Evolutionary conservation across 2,113 vertebrate genomes (phyloP).

Genomic region (Leiothrix lutea): DNA sequence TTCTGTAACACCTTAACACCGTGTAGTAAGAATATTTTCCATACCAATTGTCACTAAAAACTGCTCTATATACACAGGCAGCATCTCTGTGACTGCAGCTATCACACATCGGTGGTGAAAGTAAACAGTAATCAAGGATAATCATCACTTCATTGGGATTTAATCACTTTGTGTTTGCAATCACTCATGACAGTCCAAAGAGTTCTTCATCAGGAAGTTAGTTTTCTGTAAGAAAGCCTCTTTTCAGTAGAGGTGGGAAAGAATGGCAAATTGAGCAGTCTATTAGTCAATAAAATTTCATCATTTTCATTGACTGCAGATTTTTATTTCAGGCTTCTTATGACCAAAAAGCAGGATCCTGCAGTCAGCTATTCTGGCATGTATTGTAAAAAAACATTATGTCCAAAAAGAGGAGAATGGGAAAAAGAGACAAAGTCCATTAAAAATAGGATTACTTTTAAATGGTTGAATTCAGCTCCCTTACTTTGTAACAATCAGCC

Average conservation of each 20-base stretch:
- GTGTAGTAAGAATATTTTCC: not conserved
- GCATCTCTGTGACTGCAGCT: not conserved
- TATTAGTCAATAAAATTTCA: not conserved
- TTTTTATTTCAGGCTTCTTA: not conserved
- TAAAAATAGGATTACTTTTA: not conserved
- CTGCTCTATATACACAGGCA: not conserved
- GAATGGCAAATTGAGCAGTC: not conserved
- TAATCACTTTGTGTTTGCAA: not conserved
- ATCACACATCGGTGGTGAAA: not conserved
- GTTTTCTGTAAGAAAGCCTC: not conserved
- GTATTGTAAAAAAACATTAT: not conserved
- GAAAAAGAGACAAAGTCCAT: fast-evolving
- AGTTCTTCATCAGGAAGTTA: not conserved
- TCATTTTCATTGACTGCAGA: not conserved
- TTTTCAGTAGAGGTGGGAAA: not conserved
- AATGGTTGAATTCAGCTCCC: not conserved
- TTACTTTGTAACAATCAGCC: not conserved
- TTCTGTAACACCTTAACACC: not conserved
- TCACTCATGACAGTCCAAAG: not conserved
- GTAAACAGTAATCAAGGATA: not conserved
- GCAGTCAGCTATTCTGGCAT: not conserved
- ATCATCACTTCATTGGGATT: not conserved
- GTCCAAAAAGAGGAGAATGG: not conserved
- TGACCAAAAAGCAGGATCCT: not conserved
- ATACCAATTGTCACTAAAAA: not conserved